Conservation (phyloP, 1,140 invertebrate species). For the Drosophila pruinosa region DNA sequence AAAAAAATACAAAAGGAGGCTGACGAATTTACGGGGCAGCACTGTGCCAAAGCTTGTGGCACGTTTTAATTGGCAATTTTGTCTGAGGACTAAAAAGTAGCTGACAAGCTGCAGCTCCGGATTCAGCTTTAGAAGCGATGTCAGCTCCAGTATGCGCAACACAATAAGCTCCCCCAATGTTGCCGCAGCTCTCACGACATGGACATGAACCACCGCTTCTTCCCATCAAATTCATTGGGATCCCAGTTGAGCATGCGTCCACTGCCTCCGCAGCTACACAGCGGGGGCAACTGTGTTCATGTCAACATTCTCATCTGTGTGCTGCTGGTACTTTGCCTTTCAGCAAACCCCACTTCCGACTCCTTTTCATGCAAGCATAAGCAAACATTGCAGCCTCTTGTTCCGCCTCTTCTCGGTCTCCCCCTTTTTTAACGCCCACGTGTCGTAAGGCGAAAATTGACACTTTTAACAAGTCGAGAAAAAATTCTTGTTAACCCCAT, state of each 20-base stretch:
- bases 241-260: background rate
- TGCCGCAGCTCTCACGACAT: conserved; percentile 26
- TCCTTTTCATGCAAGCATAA: conserved; percentile 54
- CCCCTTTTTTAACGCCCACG: conserved; percentile 28
- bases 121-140: background rate
- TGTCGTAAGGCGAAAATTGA: conserved; percentile 72
- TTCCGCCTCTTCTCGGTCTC: conserved; percentile 1
- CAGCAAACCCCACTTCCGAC: conserved; percentile 15
- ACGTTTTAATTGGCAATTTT: conserved; percentile 79
- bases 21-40: background rate
- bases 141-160: conserved; percentile 19
- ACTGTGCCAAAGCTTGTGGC: conserved; percentile 48
- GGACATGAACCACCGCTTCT: conserved; percentile 14
- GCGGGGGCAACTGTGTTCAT: conserved; percentile 46
- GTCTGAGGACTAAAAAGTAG: conserved; percentile 51
- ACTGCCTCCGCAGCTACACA: background rate
- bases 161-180: conserved; percentile 41
- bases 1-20: conserved; percentile 28
- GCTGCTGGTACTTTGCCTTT: conserved; percentile 7
- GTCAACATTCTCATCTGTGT: conserved; percentile 16
- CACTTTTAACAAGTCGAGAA: conserved; percentile 73
- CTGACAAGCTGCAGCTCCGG: conserved; percentile 42
- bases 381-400: conserved; percentile 55
- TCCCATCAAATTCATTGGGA: background rate
- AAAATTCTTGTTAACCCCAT: conserved; percentile 68